These are phyloP conservation scores for Cremastinae sp. DNA, from an alignment of 2,888 invertebrate species.

Conservation along the genomic window DNA sequence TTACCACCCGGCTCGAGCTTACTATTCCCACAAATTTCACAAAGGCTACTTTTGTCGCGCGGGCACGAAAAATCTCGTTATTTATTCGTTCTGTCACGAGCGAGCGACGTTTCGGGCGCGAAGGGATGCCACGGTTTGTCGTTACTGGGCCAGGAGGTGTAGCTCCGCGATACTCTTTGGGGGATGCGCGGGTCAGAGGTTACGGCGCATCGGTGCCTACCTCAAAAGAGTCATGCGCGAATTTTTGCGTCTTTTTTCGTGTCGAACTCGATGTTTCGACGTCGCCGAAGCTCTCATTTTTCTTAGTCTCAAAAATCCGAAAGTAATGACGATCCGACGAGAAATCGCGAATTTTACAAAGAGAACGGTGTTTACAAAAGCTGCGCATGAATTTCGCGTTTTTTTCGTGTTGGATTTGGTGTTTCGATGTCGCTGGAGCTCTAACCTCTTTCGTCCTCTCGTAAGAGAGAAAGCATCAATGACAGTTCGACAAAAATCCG, in stretches of 20 bases:
- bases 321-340: no score
- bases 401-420: constrained; percentile 68
- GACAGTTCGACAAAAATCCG: no score
- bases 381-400: constrained; percentile 63
- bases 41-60: not conserved
- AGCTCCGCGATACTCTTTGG: constrained; percentile 50
- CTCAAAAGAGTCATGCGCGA: constrained; percentile 50
- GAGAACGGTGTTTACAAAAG: constrained; percentile 48
- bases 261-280: constrained; percentile 53
- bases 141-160: constrained; percentile 67
- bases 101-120: constrained; percentile 64
- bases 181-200: constrained; percentile 72
- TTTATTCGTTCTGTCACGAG: not conserved
- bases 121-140: constrained; percentile 59
- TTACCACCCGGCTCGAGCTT: not conserved
- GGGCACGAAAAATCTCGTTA: not conserved
- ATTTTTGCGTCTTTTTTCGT: constrained; percentile 70
- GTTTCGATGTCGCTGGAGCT: not conserved
- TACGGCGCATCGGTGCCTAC: constrained; percentile 68
- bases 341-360: no score
- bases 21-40: no score
- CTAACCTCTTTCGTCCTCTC: not conserved
- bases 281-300: no score
- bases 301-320: no score
- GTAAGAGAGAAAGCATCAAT: not conserved